phyloP scores from a whole-genome alignment of 1,140 invertebrate species.

The Goniozus legneri region DNA sequence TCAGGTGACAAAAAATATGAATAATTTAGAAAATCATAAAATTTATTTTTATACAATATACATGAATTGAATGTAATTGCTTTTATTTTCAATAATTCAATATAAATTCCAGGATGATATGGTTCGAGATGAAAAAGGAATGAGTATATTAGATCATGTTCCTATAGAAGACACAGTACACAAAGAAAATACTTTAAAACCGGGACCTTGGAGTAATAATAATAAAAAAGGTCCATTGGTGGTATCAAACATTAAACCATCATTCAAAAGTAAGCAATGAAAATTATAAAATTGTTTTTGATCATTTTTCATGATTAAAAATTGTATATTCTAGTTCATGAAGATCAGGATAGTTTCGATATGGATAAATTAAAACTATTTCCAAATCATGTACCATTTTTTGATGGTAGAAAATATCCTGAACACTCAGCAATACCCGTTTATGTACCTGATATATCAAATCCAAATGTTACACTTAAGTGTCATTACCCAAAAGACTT shows the following conservation, averaged over 20 bases:
- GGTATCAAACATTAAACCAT: conserved; percentile 30
- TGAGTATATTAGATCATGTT: conserved; percentile 57
- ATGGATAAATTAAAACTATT: conserved; percentile 38
- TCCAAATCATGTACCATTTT: conserved; percentile 42
- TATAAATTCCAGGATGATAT: conserved; percentile 35
- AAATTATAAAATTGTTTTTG: neutral
- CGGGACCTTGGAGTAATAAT: conserved; percentile 62
- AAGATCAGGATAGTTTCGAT: conserved; percentile 53
- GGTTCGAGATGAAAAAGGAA: conserved; percentile 31
- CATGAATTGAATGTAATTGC: neutral
- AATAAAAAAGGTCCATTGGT: conserved; percentile 42
- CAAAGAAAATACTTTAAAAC: conserved; percentile 62
- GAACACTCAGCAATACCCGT: conserved; percentile 59
- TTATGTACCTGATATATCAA: conserved; percentile 60
- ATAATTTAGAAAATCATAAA: neutral
- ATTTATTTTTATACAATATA: neutral
- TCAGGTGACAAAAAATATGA: conserved; percentile 29
- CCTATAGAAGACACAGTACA: conserved; percentile 57
- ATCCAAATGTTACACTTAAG: conserved; percentile 57
- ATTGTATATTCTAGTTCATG: conserved; percentile 55
- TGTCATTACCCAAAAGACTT: conserved; percentile 49
- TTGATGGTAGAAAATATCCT: conserved; percentile 51
- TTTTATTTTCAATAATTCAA: conserved; percentile 8
- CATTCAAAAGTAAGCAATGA: conserved; percentile 46
- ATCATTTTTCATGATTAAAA: neutral